Percentiles rank a stretch among this genome's conserved stretches.
These are phyloP conservation scores for Notothenia rossii DNA, from an alignment of 2,113 vertebrate genomes.

Conservation along the genomic window DNA sequence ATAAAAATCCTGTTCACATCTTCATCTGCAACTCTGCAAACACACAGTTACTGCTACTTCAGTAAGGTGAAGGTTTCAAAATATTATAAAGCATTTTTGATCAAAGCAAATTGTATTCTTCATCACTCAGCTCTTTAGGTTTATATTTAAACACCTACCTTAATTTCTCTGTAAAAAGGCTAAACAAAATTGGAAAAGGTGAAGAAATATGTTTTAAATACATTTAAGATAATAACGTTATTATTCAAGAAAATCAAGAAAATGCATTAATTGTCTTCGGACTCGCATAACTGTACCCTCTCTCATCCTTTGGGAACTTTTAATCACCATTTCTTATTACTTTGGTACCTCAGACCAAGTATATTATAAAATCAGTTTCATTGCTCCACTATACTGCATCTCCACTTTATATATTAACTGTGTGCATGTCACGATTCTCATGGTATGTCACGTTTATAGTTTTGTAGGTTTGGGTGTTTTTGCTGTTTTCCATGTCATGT, in stretches of 20 bases:
- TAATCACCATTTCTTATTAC: neutral
- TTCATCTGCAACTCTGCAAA: conserved; percentile 21
- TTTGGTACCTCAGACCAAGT: neutral
- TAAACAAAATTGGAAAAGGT: neutral
- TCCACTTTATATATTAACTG: conserved; percentile 22
- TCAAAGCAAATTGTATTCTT: too few species aligned
- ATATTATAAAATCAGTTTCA: neutral
- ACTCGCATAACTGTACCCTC: neutral
- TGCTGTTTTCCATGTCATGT: too few species aligned
- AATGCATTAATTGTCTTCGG: too few species aligned
- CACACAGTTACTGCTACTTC: neutral
- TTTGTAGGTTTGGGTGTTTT: too few species aligned
- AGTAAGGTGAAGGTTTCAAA: neutral
- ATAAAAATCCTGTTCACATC: neutral
- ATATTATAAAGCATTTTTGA: neutral
- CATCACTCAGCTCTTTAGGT: too few species aligned
- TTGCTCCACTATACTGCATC: neutral
- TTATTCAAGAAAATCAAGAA: too few species aligned
- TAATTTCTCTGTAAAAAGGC: neutral
- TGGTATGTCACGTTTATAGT: too few species aligned
- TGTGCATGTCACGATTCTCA: too few species aligned
- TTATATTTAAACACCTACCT: too few species aligned
- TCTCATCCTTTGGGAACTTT: neutral
- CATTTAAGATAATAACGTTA: neutral
- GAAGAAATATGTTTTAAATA: neutral